A percentile compares a stretch with the other conserved stretches of the same genome.
Evolutionary conservation across 2,888 invertebrate species (phyloP).

Genomic region (Timema cristinae): DNA sequence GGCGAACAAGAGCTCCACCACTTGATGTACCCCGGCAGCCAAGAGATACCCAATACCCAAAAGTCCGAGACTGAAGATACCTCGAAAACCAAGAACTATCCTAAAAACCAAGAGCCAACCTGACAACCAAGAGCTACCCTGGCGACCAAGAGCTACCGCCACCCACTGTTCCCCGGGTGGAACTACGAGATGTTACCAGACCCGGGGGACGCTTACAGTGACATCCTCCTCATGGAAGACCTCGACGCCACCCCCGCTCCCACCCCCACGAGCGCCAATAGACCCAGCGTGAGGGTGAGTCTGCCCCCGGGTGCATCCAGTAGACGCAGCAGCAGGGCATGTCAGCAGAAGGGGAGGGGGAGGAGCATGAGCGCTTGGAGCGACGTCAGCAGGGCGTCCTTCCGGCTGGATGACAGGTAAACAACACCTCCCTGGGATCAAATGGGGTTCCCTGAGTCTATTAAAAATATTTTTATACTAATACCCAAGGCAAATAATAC

Average conservation of each 20-base stretch:
- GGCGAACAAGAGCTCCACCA: too few relatives aligned
- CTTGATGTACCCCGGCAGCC: too few relatives aligned
- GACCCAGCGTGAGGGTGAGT: constrained; percentile 54
- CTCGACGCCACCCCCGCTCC: constrained; percentile 19
- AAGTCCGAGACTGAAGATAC: too few relatives aligned
- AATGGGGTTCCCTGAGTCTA: too few relatives aligned
- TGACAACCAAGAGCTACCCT: too few relatives aligned
- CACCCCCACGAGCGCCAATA: not conserved
- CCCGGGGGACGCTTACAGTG: constrained; percentile 38
- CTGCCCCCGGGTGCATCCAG: constrained; percentile 49
- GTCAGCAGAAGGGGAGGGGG: constrained; percentile 46
- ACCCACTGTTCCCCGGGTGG: constrained; percentile 39
- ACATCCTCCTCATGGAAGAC: constrained; percentile 30
- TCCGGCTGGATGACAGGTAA: constrained; percentile 74
- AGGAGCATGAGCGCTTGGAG: constrained; percentile 86
- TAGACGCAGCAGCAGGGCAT: constrained; percentile 36
- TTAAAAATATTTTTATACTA: too few relatives aligned
- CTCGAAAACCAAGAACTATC: too few relatives aligned
- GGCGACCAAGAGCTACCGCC: constrained; percentile 26
- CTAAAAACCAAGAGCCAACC: too few relatives aligned
- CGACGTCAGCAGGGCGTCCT: constrained; percentile 78
- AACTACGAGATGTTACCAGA: constrained; percentile 47
- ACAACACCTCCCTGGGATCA: constrained; percentile 13
- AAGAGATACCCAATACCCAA: too few relatives aligned
- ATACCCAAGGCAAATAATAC: too few relatives aligned